Evolutionary conservation across 2,797 vertebrate genomes (phyloP).

Genomic region (Luscinia luscinia): DNA sequence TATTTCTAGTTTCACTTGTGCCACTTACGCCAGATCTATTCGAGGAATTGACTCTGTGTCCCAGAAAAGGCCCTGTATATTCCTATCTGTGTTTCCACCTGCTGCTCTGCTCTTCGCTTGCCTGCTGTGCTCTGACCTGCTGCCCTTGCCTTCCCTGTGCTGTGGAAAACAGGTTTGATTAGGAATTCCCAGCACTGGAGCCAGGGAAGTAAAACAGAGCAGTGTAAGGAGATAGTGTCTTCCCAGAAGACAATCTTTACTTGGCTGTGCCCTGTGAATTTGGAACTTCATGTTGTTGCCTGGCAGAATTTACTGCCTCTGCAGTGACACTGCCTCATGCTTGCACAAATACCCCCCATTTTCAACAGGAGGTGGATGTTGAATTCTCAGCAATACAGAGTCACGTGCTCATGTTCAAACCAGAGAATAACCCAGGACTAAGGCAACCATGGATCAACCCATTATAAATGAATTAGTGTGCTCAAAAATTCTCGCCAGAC

Average conservation of each 20-base stretch:
- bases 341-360: background rate
- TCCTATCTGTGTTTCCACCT: background rate
- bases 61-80: conserved; percentile 30
- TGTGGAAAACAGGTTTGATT: background rate
- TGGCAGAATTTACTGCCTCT: background rate
- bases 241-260: background rate
- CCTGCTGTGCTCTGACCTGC: conserved; percentile 44
- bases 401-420: background rate
- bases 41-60: background rate
- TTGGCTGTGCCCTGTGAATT: background rate
- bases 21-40: background rate
- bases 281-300: background rate
- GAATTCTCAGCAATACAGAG: background rate
- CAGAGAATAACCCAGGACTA: background rate
- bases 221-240: background rate
- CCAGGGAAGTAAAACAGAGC: background rate
- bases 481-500: background rate
- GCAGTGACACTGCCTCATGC: background rate
- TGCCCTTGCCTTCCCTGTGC: background rate
- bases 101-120: background rate
- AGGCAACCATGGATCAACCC: background rate
- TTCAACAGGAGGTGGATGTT: background rate
- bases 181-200: background rate
- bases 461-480: background rate
- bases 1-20: background rate